Evolutionary conservation across 2,797 vertebrate species (phyloP).

Genomic region (Philypnodon macrostomus): DNA sequence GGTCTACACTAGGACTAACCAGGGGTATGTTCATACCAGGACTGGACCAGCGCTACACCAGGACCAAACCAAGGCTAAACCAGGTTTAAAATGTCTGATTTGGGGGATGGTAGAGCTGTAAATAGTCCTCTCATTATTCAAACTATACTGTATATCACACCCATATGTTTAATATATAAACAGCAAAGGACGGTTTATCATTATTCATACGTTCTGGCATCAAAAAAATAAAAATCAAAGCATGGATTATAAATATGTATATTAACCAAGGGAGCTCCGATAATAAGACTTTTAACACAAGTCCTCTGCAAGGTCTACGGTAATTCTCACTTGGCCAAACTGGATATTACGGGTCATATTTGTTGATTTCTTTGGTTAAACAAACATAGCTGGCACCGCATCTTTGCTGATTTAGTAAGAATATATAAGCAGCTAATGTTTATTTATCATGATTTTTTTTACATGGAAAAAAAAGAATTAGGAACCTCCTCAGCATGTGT

Average conservation of each 20-base stretch:
- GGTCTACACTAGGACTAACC: too few relatives aligned
- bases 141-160: slow-evolving; percentile 63
- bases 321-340: slow-evolving; percentile 10
- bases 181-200: slow-evolving; percentile 63
- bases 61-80: too few relatives aligned
- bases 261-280: slow-evolving; percentile 25
- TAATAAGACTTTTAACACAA: slow-evolving; percentile 24
- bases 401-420: slow-evolving; percentile 42
- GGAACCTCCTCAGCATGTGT: slow-evolving; percentile 38
- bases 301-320: slow-evolving; percentile 30
- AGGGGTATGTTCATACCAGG: too few relatives aligned
- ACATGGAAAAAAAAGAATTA: slow-evolving; percentile 19
- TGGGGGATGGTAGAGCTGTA: slow-evolving; percentile 33
- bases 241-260: slow-evolving; percentile 51
- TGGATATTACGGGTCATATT: slow-evolving; percentile 4
- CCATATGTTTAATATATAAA: slow-evolving; percentile 71
- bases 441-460: slow-evolving; percentile 57
- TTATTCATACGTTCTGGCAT: slow-evolving; percentile 58
- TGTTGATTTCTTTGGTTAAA: slow-evolving; percentile 1
- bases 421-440: slow-evolving; percentile 56
- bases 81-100: too few relatives aligned
- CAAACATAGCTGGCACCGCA: too few relatives aligned
- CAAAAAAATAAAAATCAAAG: slow-evolving; percentile 58
- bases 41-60: too few relatives aligned
- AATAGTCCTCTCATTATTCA: slow-evolving; percentile 68